Conservation (phyloP, 1,140 invertebrate species). For the Gonatopus flavifemur region DNA sequence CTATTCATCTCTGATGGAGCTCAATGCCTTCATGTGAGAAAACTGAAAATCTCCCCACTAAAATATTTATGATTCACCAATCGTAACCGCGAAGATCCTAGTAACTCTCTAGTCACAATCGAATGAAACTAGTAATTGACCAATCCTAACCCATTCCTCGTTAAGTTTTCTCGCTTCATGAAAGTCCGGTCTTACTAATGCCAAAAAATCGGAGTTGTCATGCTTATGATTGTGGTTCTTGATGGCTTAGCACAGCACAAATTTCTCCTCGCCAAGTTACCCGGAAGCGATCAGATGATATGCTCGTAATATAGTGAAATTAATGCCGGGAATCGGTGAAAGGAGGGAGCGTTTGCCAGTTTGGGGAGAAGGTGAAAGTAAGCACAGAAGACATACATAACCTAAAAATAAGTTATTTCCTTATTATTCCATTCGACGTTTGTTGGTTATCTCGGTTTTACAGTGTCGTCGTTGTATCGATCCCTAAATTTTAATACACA, state of each 20-base stretch:
- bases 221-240: neutral
- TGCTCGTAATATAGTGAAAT: conserved; percentile 17
- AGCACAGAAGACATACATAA: conserved; percentile 22
- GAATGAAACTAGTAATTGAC: no score
- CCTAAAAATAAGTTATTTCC: conserved; percentile 28
- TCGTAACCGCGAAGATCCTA: no score
- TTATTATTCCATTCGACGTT: neutral
- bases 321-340: conserved; percentile 18
- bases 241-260: neutral
- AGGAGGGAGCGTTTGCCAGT: conserved; percentile 16
- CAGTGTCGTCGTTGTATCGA: neutral
- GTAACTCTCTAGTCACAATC: no score
- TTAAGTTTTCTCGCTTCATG: neutral
- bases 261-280: neutral
- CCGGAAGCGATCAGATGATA: neutral
- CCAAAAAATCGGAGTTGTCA: conserved; percentile 26
- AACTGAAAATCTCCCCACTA: no score
- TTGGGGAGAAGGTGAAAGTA: conserved; percentile 34
- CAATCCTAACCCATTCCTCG: no score
- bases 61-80: no score
- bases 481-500: conserved; percentile 10
- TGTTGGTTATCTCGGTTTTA: neutral
- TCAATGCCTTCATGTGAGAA: no score
- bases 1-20: no score
- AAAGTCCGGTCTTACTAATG: neutral